A percentile compares a stretch with the other conserved stretches of the same genome.
These are phyloP conservation scores for Bombus difficillimus DNA, from an alignment of 1,140 invertebrate genomes.

Conservation along the genomic window DNA sequence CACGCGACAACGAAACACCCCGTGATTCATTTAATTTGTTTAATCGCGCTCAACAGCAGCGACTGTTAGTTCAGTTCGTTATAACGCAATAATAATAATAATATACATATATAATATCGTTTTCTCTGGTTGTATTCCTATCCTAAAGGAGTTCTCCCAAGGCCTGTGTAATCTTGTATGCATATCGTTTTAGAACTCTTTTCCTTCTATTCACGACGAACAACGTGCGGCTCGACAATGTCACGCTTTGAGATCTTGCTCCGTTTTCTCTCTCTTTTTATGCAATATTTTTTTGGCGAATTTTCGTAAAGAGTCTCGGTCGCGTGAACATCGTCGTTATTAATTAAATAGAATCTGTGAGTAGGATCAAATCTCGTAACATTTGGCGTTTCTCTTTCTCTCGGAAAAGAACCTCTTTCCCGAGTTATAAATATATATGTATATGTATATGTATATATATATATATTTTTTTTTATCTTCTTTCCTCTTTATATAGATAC, in stretches of 20 bases:
- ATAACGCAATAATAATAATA: slow-evolving; percentile 13
- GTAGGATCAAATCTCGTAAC: slow-evolving; percentile 40
- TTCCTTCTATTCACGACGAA: slow-evolving; percentile 22
- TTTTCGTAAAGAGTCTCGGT: slow-evolving; percentile 9
- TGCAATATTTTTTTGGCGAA: neutral
- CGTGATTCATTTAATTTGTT: neutral
- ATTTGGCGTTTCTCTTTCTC: slow-evolving; percentile 6
- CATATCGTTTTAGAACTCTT: slow-evolving; percentile 26
- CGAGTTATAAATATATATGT: slow-evolving; percentile 31
- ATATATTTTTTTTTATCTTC: neutral
- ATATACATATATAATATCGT: neutral
- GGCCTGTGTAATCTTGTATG: slow-evolving; percentile 2
- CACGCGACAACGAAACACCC: slow-evolving; percentile 12
- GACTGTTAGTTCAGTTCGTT: slow-evolving; percentile 29
- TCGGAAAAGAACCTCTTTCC: slow-evolving; percentile 9
- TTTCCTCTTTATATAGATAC: neutral
- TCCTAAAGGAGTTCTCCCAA: slow-evolving; percentile 25
- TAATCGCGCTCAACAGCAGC: neutral
- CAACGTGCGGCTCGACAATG: slow-evolving; percentile 31
- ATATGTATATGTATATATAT: neutral
- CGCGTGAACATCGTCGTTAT: slow-evolving; percentile 17
- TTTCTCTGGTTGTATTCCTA: neutral
- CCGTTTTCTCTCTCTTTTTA: neutral
- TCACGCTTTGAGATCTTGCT: slow-evolving; percentile 1
- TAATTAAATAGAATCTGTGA: slow-evolving; percentile 45